Base-by-base conservation (phyloP, 23 tunicate species). In the Botrylloides violaceus region DNA sequence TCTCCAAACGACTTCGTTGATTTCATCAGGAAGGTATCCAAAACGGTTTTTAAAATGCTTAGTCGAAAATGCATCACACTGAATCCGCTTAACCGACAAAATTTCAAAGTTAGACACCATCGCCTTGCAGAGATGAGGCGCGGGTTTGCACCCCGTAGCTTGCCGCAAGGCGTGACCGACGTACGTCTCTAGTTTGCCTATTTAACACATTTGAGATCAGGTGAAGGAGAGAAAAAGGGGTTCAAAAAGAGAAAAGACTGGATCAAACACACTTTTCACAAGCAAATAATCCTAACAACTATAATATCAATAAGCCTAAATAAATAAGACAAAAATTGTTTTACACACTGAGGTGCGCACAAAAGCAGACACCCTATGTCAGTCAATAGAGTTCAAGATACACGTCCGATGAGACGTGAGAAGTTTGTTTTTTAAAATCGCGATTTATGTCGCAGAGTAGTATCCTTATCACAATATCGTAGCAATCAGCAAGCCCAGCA, bases 1-100 rank as follows among this genome's bases (percentile, higher is more conserved):
- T 70, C 77, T 70, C 89, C 89, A 83, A n/a, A 43, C 15, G 53
- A 15, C 53, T 9, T 43, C 53, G 53, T 43, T 43, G 15, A 43
- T 43, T 43, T 43, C 15, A 9, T 43, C 15, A 43, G 12, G 15
- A 43, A 43, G 15, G 12, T 7, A 43, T 43, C 15, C 53, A 15
- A 43, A 15, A n/a, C n/a, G n/a, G n/a, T n/a, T n/a, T 43, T 15
- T 15, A 43, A 43, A 43, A 43, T 43, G 53, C 15, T 15, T 9
- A 43, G 15, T 7, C 53, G 15, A 43, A 43, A 43, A 7, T 7
- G 9, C 12, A 7, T 7, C 53, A 43, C 53, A 43, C 9, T 43
- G 53, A 15, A 9, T 9, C 9, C 15, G 9, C 12, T 43, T 15
- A 9, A 15, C 53, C 53, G 53, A 15, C 15, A 7, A 15, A 43